Conservation (phyloP, 2,113 vertebrate species). For the Pampusana beccarii region DNA sequence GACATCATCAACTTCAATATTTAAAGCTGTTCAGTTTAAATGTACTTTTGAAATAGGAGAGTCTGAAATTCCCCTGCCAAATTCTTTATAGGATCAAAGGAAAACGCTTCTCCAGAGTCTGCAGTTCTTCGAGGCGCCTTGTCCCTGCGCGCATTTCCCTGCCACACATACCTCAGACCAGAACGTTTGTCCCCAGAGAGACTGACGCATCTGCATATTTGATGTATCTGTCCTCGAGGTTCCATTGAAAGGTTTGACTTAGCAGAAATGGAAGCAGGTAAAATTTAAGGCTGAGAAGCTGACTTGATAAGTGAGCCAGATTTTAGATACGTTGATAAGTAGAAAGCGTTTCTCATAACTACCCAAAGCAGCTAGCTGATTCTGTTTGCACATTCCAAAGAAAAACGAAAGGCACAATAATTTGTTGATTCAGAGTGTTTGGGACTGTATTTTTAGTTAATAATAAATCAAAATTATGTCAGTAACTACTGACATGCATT, state of each 20-base stretch:
- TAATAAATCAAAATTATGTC: not conserved
- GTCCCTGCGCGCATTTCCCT: not conserved
- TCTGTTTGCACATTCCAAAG: not conserved
- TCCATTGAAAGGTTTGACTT: not conserved
- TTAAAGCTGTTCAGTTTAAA: slow-evolving; percentile 13
- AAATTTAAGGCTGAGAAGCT: not conserved
- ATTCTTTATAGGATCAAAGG: slow-evolving; percentile 24
- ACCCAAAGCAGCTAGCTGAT: not conserved
- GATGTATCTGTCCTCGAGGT: not conserved
- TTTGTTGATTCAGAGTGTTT: not conserved
- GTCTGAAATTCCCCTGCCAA: slow-evolving; percentile 29
- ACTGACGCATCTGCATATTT: not conserved
- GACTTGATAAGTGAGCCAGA: not conserved
- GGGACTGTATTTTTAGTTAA: not conserved
- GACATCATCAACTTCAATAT: not conserved
- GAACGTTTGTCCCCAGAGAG: slow-evolving; percentile 9
- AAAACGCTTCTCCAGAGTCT: not conserved
- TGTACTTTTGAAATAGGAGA: not conserved
- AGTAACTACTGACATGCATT: not conserved
- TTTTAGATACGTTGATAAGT: not conserved
- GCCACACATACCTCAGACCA: not conserved
- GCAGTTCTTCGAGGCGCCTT: not conserved
- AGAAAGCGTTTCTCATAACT: not conserved
- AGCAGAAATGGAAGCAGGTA: not conserved
- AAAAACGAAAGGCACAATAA: not conserved